Base-by-base conservation (phyloP, 2,113 vertebrate species). In the Labeo catla region DNA sequence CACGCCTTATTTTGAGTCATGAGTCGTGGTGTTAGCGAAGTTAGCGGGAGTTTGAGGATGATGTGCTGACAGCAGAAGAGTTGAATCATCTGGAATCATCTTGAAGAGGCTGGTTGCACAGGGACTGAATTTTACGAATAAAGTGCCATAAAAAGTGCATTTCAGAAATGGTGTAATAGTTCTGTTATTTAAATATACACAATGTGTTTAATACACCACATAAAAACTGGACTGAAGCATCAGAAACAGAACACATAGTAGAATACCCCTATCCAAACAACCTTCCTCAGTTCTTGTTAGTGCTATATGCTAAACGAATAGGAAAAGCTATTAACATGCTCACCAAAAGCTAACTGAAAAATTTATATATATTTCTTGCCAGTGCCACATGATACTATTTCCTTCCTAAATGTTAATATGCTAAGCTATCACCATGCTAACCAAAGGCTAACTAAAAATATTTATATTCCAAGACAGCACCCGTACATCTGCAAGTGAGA, bases 1-100 rank as follows among this genome's bases (percentile, higher is more conserved):
- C 13, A 65, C 36, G 68, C 50, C 63, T 54, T 49, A 76, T 86
- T 86, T 89, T 84, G 76, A 85, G 83, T 82, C 65, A 72, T 79
- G 34, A 36, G 50, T 54, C 12, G 28, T 34, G 28, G 66, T 70
- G 68, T 68, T 43, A 36, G 78, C 10, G 6, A 66, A 66, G 70
- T 78, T 47, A 78, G 49, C 6, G 4, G 49, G 76, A 66, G 50
- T 50, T 79, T 81, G 36, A 34, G 28, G 28, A 57, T 73, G 66
- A 83, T 82, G 80, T 82, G 80, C 13, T 68, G 78, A 81, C 59
- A 47, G 78, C n/a, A 68, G 81, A 23, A 45, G 81, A 4, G 28
- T 59, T 84, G 50, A 84, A 73, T 84, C 50, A 84, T 84, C 66
- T 73, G 80, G 47, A 63, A 65, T 63, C 36, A n/a, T 81, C 70